phyloP scores from a whole-genome alignment of 35 echinoderm and acorn worm species.

The Holothuria glaberrima region DNA sequence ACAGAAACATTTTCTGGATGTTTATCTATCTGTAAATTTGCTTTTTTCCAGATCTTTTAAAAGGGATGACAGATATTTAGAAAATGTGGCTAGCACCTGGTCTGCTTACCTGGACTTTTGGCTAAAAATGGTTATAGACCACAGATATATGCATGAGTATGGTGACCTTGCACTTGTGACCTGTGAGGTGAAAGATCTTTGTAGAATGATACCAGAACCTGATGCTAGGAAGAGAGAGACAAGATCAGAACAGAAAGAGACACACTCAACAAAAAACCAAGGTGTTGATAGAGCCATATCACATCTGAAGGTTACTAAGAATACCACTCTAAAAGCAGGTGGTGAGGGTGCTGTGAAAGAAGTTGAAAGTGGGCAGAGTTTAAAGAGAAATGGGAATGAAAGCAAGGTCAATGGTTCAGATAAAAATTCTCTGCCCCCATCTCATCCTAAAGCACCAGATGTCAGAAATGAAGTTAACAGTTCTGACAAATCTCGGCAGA shows the following conservation, averaged over 20 bases:
- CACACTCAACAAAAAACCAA: background rate
- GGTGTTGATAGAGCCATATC: too few relatives aligned
- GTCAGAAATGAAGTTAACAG: too few relatives aligned
- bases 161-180: conserved; percentile 68
- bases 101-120: conserved; percentile 56
- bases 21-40: background rate
- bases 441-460: too few relatives aligned
- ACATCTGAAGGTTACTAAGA: too few relatives aligned
- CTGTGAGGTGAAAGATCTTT: background rate
- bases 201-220: conserved; percentile 28
- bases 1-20: background rate
- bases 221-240: background rate
- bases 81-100: conserved; percentile 19
- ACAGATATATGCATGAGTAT: conserved; percentile 95
- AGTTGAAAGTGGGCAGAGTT: too few relatives aligned
- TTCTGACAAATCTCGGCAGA: background rate
- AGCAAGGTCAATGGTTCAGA: too few relatives aligned
- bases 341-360: too few relatives aligned
- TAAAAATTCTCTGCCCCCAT: too few relatives aligned
- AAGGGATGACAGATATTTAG: conserved; percentile 4
- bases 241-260: background rate
- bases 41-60: conserved; percentile 32
- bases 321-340: too few relatives aligned
- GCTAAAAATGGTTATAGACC: conserved; percentile 62
- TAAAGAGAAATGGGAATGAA: too few relatives aligned